phyloP scores from a whole-genome alignment of 1,140 invertebrate genomes.

The Drosophila sturtevanti region DNA sequence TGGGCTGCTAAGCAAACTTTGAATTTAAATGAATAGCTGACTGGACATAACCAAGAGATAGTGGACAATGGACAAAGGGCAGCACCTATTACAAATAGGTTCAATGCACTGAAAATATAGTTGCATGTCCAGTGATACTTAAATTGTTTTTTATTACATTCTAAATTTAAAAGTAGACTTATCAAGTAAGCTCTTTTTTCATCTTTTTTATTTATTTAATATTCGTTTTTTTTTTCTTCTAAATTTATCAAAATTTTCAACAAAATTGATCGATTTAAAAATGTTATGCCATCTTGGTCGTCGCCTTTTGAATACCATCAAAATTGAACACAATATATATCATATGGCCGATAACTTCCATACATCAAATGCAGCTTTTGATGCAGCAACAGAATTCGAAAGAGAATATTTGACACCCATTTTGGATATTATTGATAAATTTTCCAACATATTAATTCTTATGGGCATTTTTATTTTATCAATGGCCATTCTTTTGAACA shows the following conservation, averaged over 20 bases:
- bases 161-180: not conserved
- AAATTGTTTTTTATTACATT: conserved; percentile 26
- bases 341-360: conserved; percentile 53
- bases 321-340: conserved; percentile 37
- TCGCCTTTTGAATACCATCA: conserved; percentile 15
- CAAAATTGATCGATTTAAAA: not conserved
- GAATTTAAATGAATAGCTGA: too few species aligned
- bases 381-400: conserved; percentile 26
- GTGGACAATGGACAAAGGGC: too few species aligned
- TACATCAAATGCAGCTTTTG: conserved; percentile 21
- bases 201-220: too few species aligned
- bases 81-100: conserved; percentile 47
- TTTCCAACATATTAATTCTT: conserved; percentile 25
- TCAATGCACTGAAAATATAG: conserved; percentile 50
- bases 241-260: conserved; percentile 6
- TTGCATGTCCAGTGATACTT: conserved; percentile 57
- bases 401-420: conserved; percentile 5
- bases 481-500: not conserved
- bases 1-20: too few species aligned
- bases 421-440: conserved; percentile 9
- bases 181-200: not conserved
- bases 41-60: conserved; percentile 21
- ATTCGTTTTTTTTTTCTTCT: not conserved
- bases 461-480: conserved; percentile 20
- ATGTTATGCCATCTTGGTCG: conserved; percentile 19